These are phyloP conservation scores for Montipora capitata DNA, from an alignment of 92 coral and sea anemone genomes.

Conservation along the genomic window DNA sequence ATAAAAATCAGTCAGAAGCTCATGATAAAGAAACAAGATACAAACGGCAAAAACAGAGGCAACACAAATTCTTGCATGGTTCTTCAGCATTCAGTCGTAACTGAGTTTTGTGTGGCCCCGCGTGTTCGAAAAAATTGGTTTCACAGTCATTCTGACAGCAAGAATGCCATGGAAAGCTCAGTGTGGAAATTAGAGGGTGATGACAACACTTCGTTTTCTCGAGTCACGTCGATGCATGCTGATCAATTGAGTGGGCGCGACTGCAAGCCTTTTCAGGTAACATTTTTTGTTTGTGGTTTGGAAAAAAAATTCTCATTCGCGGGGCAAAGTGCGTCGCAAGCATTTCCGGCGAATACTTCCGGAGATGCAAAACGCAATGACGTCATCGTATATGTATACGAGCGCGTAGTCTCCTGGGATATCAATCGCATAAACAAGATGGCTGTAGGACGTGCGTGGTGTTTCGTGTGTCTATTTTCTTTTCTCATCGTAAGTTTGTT, in stretches of 20 bases:
- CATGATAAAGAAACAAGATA: too few relatives aligned
- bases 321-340: not conserved
- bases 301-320: not conserved
- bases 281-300: not conserved
- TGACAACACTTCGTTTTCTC: too few relatives aligned
- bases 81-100: too few relatives aligned
- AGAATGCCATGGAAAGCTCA: too few relatives aligned
- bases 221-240: not conserved
- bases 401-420: conserved; percentile 1
- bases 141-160: too few relatives aligned
- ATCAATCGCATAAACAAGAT: not conserved
- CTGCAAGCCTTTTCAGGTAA: not conserved
- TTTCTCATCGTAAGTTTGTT: conserved; percentile 15
- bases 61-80: too few relatives aligned
- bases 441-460: not conserved
- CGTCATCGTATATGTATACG: conserved; percentile 12
- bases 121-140: too few relatives aligned
- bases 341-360: conserved; percentile 40
- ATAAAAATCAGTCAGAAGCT: too few relatives aligned
- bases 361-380: not conserved
- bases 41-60: too few relatives aligned
- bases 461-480: not conserved
- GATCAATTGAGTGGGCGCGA: not conserved
- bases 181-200: not conserved
- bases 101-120: too few relatives aligned